Conservation (phyloP, 2,797 vertebrate genomes). For the Melanotaenia boesemani region DNA sequence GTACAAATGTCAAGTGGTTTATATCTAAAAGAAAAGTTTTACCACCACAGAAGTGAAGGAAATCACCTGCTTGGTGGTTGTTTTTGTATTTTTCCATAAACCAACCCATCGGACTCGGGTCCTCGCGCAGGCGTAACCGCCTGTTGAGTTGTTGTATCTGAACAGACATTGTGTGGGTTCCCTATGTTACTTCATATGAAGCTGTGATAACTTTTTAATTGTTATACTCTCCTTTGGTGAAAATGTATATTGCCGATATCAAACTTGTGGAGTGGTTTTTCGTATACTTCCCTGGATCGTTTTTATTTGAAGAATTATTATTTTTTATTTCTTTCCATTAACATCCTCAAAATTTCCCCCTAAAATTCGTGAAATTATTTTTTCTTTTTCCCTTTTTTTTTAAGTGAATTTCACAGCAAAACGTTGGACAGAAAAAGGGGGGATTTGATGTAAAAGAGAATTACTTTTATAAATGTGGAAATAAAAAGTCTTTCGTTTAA, state of each 20-base stretch:
- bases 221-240: conserved; percentile 89
- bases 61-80: conserved; percentile 42
- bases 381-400: conserved; percentile 9
- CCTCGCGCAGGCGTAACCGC: conserved; percentile 53
- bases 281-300: conserved; percentile 87
- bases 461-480: conserved; percentile 95
- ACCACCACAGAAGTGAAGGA: conserved; percentile 35
- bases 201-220: conserved; percentile 78
- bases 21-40: conserved; percentile 42
- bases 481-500: conserved; percentile 93
- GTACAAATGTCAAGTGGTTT: conserved; percentile 64
- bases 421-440: conserved; percentile 54
- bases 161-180: conserved; percentile 79
- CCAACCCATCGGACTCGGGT: conserved; percentile 40
- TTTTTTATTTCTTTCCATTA: conserved; percentile 40
- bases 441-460: conserved; percentile 84
- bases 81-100: conserved; percentile 27
- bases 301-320: conserved; percentile 36
- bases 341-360: conserved; percentile 28
- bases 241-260: conserved; percentile 95
- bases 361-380: conserved; percentile 54
- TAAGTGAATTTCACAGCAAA: conserved; percentile 67
- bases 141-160: conserved; percentile 77
- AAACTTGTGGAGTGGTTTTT: conserved; percentile 93
- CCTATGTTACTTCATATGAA: conserved; percentile 83